Base-by-base conservation (phyloP, 2,797 vertebrate species). In the Kryptopterus vitreolus region DNA sequence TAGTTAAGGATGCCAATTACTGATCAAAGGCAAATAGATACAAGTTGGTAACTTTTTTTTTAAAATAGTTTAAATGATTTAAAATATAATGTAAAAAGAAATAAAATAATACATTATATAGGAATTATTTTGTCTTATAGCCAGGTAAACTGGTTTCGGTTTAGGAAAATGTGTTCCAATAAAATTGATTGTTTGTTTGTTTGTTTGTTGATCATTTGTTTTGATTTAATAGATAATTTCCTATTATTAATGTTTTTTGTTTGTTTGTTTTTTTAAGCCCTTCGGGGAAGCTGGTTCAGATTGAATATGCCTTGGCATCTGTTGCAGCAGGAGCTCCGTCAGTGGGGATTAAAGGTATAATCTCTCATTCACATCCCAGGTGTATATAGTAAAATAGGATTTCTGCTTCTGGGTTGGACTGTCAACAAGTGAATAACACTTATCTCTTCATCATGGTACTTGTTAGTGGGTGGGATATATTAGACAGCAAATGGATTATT, bases 201-300 rank as follows among this genome's bases (percentile, higher is more conserved):
- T 31, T 74, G 3, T 1, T 3, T 1, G 58, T 26, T 18, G 35
- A 2, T 59, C 11, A 10, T 61, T 22, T 38, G 2, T 24, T 11
- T 38, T 29, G 53, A 22, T 71, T 24, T 16, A 62, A 2, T 70
- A 26, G 7, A 48, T 69, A 48, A 69, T n/a, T 9, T 0, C 2
- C 12, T 61, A 1, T 55, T 2, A 53, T 7, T 61, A 59, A 4
- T 69, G 5, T 52, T 15, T 72, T 86, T 83, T 85, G n/a, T n/a
- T n/a, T n/a, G n/a, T n/a, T n/a, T n/a, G n/a, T n/a, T n/a, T n/a
- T n/a, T n/a, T n/a, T n/a, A n/a, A 99, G 98, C 92, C 98, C 98
- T 7, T 99, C 98, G 43, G 98, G 98, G 83, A 99, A 99, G 89
- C 94, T 99, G 91, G 98, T 99, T 76, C 98, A 99, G 93, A 99